These are phyloP conservation scores for Atractosteus spatula DNA, from an alignment of 2,113 vertebrate species.

Conservation along the genomic window DNA sequence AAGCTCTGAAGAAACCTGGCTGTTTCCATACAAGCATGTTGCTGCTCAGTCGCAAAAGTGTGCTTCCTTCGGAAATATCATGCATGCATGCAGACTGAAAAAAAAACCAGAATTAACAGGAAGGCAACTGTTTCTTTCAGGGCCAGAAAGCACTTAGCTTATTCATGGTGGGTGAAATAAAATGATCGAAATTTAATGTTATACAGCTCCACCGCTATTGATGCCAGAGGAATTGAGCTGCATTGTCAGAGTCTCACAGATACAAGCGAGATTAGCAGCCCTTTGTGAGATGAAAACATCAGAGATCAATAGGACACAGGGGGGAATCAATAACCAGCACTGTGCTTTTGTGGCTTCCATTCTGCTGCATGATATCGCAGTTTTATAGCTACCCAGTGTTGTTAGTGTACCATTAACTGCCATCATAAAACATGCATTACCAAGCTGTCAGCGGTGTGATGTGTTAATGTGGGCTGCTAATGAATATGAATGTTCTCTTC, in stretches of 20 bases:
- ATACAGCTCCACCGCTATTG: constrained; percentile 61
- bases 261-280: constrained; percentile 55
- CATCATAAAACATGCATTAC: constrained; percentile 41
- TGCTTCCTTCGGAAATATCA: no score
- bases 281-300: constrained; percentile 50
- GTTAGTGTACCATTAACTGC: constrained; percentile 45
- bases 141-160: constrained; percentile 24
- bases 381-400: constrained; percentile 27
- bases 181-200: constrained; percentile 75
- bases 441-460: constrained; percentile 43
- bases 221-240: constrained; percentile 50
- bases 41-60: no score
- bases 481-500: constrained; percentile 82
- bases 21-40: no score
- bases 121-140: not conserved
- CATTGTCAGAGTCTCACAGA: constrained; percentile 58
- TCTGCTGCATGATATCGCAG: constrained; percentile 38
- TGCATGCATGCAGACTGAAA: no score
- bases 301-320: constrained; percentile 55
- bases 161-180: constrained; percentile 37
- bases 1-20: no score
- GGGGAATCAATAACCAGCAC: constrained; percentile 53
- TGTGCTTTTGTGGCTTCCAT: constrained; percentile 55
- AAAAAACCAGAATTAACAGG: not conserved
- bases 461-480: constrained; percentile 65